A percentile compares a stretch with the other conserved stretches of the same genome.
These are phyloP conservation scores for Meles meles DNA, from an alignment of 2,113 vertebrate genomes.

Conservation along the genomic window DNA sequence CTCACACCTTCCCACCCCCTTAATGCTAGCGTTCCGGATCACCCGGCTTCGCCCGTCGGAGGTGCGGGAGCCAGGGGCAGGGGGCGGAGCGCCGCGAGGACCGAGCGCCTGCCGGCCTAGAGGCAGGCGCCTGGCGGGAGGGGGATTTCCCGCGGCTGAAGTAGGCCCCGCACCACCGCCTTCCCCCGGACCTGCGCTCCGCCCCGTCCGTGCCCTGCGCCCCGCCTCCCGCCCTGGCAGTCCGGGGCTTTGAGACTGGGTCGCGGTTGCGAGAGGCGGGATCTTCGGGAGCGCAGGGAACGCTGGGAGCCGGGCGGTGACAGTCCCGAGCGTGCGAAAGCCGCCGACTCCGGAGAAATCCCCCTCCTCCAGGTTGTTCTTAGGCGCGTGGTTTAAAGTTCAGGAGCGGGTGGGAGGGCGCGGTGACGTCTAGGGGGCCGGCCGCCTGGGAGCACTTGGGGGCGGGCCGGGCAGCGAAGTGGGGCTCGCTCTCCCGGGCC, in stretches of 20 bases:
- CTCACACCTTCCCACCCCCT: slow-evolving; percentile 68
- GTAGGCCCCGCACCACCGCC: not conserved
- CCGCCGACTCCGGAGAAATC: slow-evolving; percentile 44
- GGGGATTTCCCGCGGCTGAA: slow-evolving; percentile 69
- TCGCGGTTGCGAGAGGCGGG: rapidly evolving
- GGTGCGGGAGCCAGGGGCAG: not conserved
- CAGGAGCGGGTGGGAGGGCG: slow-evolving; percentile 30
- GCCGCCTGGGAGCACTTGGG: not conserved
- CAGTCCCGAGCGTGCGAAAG: not conserved
- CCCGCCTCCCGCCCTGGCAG: not conserved
- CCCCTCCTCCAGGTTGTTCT: slow-evolving; percentile 71
- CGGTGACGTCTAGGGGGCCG: slow-evolving; percentile 24
- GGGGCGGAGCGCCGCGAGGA: not conserved
- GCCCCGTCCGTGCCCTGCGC: not conserved
- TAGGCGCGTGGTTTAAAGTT: slow-evolving; percentile 38
- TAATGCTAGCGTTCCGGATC: not conserved
- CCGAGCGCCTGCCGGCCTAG: rapidly evolving
- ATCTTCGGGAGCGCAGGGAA: too few species aligned
- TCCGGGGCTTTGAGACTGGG: rapidly evolving
- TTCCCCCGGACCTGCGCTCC: not conserved
- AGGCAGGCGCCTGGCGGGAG: not conserved
- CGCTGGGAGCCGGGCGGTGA: not conserved
- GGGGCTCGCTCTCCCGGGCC: not conserved
- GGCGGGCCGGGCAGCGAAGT: slow-evolving; percentile 24
- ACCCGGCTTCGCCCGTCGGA: not conserved